Conservation (phyloP, 2,888 invertebrate species). For the Drosophila lutescens region DNA sequence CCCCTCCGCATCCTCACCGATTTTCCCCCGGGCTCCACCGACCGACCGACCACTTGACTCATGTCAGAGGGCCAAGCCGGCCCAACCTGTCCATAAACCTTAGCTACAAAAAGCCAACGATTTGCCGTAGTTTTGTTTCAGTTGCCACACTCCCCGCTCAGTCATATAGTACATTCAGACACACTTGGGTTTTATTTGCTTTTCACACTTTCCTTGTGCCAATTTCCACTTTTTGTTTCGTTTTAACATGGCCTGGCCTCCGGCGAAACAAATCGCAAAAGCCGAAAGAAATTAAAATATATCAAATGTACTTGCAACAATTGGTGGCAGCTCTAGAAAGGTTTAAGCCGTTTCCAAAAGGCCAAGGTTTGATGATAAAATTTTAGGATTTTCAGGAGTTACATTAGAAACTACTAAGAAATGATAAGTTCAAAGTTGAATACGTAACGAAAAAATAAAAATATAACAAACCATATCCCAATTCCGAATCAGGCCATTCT, state of each 20-base stretch:
- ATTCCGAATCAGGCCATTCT: background rate
- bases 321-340: constrained; percentile 10
- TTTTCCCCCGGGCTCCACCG: constrained; percentile 8
- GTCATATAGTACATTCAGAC: constrained; percentile 7
- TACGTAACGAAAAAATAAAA: background rate
- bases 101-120: constrained; percentile 34
- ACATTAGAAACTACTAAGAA: background rate
- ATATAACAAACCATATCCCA: background rate
- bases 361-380: constrained; percentile 17
- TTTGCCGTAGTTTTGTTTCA: constrained; percentile 38
- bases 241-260: constrained; percentile 34
- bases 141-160: constrained; percentile 23
- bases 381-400: background rate
- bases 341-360: constrained; percentile 5
- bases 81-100: constrained; percentile 46
- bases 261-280: constrained; percentile 47
- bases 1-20: constrained; percentile 1
- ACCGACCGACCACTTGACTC: constrained; percentile 18
- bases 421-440: background rate
- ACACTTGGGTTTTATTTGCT: constrained; percentile 55
- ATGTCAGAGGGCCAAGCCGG: constrained; percentile 10
- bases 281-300: constrained; percentile 61
- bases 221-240: constrained; percentile 71
- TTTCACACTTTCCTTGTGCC: constrained; percentile 79
- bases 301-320: constrained; percentile 52